A percentile compares a stretch with the other conserved stretches of the same genome.
phyloP scores from a whole-genome alignment of 2,888 invertebrate genomes.

The Drosophila austrosaltans region DNA sequence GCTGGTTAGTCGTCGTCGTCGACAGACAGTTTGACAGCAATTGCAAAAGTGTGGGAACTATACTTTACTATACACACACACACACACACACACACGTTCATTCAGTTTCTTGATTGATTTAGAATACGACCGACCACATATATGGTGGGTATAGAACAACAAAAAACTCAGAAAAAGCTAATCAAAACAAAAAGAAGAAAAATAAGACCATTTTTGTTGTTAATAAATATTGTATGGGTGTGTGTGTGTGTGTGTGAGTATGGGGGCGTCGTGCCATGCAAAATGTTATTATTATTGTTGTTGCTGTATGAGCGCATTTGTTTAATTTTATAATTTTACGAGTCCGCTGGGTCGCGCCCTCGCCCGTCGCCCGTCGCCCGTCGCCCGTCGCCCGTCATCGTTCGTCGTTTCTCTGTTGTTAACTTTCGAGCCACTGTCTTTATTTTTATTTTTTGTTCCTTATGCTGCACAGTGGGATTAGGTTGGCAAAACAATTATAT shows the following conservation, averaged over 20 bases:
- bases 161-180: not conserved
- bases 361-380: slow-evolving; percentile 7
- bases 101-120: slow-evolving; percentile 4
- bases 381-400: slow-evolving; percentile 1
- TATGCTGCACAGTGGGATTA: not conserved
- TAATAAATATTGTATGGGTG: slow-evolving; percentile 31
- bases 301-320: slow-evolving; percentile 30
- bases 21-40: slow-evolving; percentile 1
- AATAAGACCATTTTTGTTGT: slow-evolving; percentile 22
- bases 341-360: slow-evolving; percentile 3
- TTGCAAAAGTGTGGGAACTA: slow-evolving; percentile 22
- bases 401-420: slow-evolving; percentile 1
- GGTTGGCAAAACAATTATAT: not conserved
- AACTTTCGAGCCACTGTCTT: slow-evolving; percentile 13
- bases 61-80: not conserved
- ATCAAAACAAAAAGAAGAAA: slow-evolving; percentile 12
- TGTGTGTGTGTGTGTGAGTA: not conserved
- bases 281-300: slow-evolving; percentile 25
- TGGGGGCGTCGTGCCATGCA: slow-evolving; percentile 11
- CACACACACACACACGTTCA: not conserved
- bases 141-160: not conserved
- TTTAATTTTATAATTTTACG: slow-evolving; percentile 42
- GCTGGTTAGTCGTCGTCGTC: not conserved
- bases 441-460: not conserved
- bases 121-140: not conserved